Conservation (phyloP, 2,113 vertebrate species). For the Charina bottae region DNA sequence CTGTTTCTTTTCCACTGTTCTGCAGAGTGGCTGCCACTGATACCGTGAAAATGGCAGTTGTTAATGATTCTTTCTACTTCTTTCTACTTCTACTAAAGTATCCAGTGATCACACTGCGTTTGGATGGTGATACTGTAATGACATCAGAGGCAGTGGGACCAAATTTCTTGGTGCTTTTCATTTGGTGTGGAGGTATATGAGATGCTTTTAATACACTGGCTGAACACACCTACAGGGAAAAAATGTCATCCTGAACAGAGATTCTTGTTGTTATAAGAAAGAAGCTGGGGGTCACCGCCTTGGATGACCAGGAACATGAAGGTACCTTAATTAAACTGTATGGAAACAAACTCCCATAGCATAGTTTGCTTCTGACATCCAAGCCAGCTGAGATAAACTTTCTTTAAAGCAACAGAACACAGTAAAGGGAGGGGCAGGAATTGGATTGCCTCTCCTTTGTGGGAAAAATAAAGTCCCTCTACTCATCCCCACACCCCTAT, state of each 20-base stretch:
- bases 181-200: neutral
- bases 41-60: neutral
- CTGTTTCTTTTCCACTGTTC: neutral
- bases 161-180: neutral
- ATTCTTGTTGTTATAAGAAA: neutral
- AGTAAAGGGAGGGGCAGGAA: neutral
- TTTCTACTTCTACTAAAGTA: neutral
- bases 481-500: neutral
- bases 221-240: neutral
- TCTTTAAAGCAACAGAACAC: neutral
- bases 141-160: neutral
- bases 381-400: neutral
- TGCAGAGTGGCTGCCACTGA: neutral
- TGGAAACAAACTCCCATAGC: neutral
- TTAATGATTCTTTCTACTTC: neutral
- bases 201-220: neutral
- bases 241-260: neutral
- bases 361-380: neutral
- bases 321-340: neutral
- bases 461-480: neutral
- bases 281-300: fast-evolving
- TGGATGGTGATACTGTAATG: neutral
- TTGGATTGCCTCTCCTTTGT: neutral
- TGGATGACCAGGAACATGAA: neutral
- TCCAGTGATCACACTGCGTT: neutral